A percentile compares a stretch with the other conserved stretches of the same genome.
Evolutionary conservation across 2,888 invertebrate genomes (phyloP).

Genomic region (Pammene aurita): DNA sequence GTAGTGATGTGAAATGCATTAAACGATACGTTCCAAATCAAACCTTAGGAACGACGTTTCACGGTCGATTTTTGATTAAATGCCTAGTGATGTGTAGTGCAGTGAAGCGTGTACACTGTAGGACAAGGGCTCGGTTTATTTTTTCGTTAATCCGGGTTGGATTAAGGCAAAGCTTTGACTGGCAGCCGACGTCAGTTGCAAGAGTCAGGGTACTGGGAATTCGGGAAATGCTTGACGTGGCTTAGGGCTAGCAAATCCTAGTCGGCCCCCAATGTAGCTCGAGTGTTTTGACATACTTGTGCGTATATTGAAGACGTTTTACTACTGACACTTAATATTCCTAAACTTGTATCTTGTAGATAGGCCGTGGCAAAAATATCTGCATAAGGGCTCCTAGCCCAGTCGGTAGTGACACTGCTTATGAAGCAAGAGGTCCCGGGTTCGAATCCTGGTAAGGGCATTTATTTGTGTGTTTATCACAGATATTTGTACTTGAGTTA

Average conservation of each 20-base stretch:
- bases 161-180: constrained; percentile 82
- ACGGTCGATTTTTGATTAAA: constrained; percentile 44
- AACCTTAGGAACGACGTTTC: not conserved
- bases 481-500: too few species aligned
- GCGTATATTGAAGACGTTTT: not conserved
- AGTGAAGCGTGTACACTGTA: constrained; percentile 78
- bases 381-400: too few species aligned
- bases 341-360: not conserved
- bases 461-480: too few species aligned
- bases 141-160: constrained; percentile 81
- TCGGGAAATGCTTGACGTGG: constrained; percentile 28
- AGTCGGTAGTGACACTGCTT: too few species aligned
- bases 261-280: constrained; percentile 4
- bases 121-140: constrained; percentile 76
- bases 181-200: constrained; percentile 81
- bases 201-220: constrained; percentile 51
- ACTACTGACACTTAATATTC: not conserved
- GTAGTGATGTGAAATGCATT: constrained; percentile 56
- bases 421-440: too few species aligned
- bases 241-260: constrained; percentile 32
- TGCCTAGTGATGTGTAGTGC: constrained; percentile 49
- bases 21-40: constrained; percentile 59
- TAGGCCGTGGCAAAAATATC: too few species aligned
- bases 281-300: constrained; percentile 2
- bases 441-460: too few species aligned